A percentile compares a stretch with the other conserved stretches of the same genome.
Evolutionary conservation across 2,797 vertebrate genomes (phyloP).

Genomic region (Eulemur mongoz): DNA sequence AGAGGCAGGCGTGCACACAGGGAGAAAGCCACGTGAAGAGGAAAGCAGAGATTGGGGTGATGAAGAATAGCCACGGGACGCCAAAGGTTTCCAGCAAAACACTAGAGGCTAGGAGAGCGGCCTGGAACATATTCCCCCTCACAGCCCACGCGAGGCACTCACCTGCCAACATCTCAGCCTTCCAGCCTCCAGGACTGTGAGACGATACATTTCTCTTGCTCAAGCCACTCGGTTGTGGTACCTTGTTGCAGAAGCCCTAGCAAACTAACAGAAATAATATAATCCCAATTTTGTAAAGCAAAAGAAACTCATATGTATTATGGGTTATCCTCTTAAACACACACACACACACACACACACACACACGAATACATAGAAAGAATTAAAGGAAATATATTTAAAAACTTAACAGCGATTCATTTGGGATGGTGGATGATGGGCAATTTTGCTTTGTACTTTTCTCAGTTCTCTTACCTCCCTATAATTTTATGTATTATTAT

Average conservation of each 20-base stretch:
- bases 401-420: not conserved
- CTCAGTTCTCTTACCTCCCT: not conserved
- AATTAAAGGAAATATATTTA: not conserved
- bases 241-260: not conserved
- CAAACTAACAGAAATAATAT: not conserved
- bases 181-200: not conserved
- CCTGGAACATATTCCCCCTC: not conserved
- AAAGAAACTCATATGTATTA: not conserved
- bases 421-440: not conserved
- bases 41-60: not conserved
- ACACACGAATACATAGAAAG: not conserved
- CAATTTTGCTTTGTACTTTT: constrained; percentile 14
- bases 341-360: not conserved
- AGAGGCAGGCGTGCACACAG: not conserved
- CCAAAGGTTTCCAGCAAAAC: not conserved
- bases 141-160: not conserved
- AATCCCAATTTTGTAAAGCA: not conserved
- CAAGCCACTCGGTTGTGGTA: not conserved
- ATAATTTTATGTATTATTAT: not conserved
- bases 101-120: not conserved
- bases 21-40: not conserved
- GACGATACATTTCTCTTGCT: not conserved
- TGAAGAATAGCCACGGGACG: not conserved
- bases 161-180: not conserved
- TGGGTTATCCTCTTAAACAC: not conserved